Conservation (phyloP, 2,888 invertebrate genomes). For the Drosophila melanosoma region DNA sequence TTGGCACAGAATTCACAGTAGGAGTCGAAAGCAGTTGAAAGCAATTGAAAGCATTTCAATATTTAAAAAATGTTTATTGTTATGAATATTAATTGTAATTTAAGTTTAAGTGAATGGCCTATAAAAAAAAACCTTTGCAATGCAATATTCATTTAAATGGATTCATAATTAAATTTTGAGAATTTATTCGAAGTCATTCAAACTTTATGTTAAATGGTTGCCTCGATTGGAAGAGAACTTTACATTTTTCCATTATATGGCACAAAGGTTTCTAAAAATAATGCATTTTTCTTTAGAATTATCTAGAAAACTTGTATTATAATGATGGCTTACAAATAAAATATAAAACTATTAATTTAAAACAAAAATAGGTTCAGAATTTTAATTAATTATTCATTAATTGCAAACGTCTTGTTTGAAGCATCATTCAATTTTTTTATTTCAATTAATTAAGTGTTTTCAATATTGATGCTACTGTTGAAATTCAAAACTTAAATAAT, state of each 20-base stretch:
- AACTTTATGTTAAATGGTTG: no score
- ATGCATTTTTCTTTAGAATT: neutral
- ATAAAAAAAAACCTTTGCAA: neutral
- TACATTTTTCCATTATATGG: neutral
- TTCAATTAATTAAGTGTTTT: neutral
- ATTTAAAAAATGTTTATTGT: neutral
- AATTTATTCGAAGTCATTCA: neutral
- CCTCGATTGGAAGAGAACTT: no score
- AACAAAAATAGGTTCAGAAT: neutral
- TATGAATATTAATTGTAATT: neutral
- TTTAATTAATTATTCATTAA: neutral
- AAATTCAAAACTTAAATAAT: neutral
- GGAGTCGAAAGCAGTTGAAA: neutral
- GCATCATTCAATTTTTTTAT: neutral
- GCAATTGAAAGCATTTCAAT: neutral
- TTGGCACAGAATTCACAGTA: constrained; percentile 2
- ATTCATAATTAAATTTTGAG: neutral
- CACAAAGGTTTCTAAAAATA: neutral
- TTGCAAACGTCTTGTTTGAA: neutral
- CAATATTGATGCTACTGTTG: neutral
- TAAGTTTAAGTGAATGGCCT: no score
- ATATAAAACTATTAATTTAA: neutral
- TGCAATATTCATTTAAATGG: neutral
- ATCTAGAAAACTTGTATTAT: neutral
- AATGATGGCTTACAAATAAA: neutral